A percentile compares a stretch with the other conserved stretches of the same genome.
Conservation (phyloP, 1,140 invertebrate genomes). For the Chrysoperla carnea region DNA sequence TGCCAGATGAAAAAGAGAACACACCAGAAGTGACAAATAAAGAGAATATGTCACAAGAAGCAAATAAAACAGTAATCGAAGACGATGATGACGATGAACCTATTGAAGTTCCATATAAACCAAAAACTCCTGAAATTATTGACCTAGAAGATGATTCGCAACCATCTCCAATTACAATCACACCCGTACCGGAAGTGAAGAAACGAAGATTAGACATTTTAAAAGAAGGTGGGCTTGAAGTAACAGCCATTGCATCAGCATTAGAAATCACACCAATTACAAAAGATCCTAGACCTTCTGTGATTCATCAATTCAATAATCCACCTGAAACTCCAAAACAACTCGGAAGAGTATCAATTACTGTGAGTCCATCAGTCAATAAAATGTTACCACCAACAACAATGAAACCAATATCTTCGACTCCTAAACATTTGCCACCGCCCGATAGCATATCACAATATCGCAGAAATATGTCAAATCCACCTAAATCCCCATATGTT, state of each 20-base stretch:
- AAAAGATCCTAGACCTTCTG: conserved; percentile 16
- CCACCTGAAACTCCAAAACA: conserved; percentile 4
- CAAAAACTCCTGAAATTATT: conserved; percentile 42
- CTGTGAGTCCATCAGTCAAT: conserved; percentile 28
- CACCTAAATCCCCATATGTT: conserved; percentile 3
- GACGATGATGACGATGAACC: conserved; percentile 3
- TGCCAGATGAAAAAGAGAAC: conserved; percentile 25
- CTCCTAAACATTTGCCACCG: background rate
- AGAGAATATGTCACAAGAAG: conserved; percentile 1
- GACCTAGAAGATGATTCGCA: conserved; percentile 32
- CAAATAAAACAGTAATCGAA: background rate
- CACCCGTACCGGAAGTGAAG: conserved; percentile 25
- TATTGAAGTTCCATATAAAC: conserved; percentile 28
- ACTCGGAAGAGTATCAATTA: conserved; percentile 24
- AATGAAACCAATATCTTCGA: background rate
- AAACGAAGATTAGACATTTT: conserved; percentile 55
- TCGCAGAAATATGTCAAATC: conserved; percentile 10
- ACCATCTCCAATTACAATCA: conserved; percentile 9
- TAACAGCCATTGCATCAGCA: conserved; percentile 36
- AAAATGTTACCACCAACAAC: conserved; percentile 24
- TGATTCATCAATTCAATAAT: conserved; percentile 13
- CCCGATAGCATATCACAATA: conserved; percentile 3
- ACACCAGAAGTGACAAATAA: conserved; percentile 18
- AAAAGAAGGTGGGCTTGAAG: conserved; percentile 50
- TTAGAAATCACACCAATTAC: conserved; percentile 15